Base-by-base conservation (phyloP, 2,888 invertebrate genomes). In the Scaptomyza tumidula region DNA sequence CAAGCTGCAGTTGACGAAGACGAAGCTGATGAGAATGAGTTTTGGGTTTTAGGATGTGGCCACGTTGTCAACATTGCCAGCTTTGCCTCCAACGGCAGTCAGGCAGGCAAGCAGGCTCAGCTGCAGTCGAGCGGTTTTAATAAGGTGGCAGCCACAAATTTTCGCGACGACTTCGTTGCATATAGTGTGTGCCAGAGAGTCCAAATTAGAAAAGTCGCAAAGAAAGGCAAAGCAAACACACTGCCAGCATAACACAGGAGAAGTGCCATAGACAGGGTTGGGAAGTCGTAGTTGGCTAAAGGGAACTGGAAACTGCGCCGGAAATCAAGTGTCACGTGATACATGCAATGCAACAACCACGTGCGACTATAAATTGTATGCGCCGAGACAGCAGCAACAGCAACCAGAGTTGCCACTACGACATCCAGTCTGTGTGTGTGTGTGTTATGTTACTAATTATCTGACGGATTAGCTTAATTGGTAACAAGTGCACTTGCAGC, bases 381-480 rank as follows among this genome's bases (percentile, higher is more conserved):
- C 78, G 84, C 84, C 78, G 61, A 68, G 72, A 53, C 59, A 60
- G 74, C 41, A 41, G 41, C 41, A 68, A 60, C 61, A 74, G 67
- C 80, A 63, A 71, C 59, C 64, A 73, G 64, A 66, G 48, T 45
- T 56, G 53, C 67, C 54, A 43, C 46, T 50, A 74, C 66, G 73
- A 35, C 43, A 31, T 7, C 62, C 62, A 64, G 14, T n/a, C n/a
- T 59, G 54, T 68, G 45, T 75, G 44, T 72, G 69, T 74, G 67
- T 81, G 76, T 74, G 82, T 78, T 82, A 86, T 80, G 83, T 88
- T 90, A 89, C 91, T 91, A 90, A 90, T 91, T 90, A 90, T 90
- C 91, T 89, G 90, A 91, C 91, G 90, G 90, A 90, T 90, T 91
- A 91, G 91, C 90, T 90, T 91, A 90, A 90, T 91, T 90, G 90